Conservation (phyloP, 2,797 vertebrate species). For the Microchirus variegatus region DNA sequence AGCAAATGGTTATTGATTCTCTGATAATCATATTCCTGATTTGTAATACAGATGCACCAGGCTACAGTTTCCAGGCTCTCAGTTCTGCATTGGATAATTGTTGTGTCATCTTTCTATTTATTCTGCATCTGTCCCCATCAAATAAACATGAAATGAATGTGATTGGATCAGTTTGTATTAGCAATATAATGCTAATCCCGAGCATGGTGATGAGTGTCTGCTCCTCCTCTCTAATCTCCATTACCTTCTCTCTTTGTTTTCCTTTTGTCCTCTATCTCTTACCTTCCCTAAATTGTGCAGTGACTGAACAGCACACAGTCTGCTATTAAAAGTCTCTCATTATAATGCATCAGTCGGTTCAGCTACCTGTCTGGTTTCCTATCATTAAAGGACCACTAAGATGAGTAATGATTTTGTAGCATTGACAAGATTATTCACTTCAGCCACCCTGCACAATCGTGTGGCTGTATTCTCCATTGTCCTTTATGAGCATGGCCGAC, state of each 20-base stretch:
- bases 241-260: background rate
- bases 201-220: background rate
- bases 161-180: background rate
- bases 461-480: too few relatives aligned
- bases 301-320: background rate
- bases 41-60: background rate
- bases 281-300: background rate
- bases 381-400: background rate
- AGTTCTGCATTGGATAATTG: background rate
- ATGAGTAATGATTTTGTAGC: background rate
- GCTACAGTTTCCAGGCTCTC: background rate
- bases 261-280: background rate
- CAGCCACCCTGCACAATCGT: background rate
- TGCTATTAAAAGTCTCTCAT: background rate
- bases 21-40: background rate
- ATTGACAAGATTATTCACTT: background rate
- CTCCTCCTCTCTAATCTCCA: background rate
- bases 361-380: background rate
- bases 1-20: conserved; percentile 1
- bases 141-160: background rate
- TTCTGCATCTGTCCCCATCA: background rate
- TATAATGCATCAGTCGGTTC: background rate
- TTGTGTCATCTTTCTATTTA: background rate
- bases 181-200: too few relatives aligned
- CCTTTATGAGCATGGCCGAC: too few relatives aligned